phyloP scores from a whole-genome alignment of 1,140 invertebrate species.

The Artemia franciscana region DNA sequence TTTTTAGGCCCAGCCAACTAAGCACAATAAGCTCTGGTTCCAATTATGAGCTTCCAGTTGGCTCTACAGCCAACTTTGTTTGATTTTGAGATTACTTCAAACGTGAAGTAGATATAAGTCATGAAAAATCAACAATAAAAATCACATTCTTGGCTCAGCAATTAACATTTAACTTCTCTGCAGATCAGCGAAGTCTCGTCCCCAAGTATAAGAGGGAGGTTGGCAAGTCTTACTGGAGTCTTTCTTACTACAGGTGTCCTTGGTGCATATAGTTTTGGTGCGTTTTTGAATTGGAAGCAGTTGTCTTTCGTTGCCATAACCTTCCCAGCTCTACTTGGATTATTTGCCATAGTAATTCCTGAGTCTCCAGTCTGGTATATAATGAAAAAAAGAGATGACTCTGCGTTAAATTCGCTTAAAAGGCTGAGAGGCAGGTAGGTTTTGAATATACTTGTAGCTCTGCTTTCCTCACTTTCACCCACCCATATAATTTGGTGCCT shows the following conservation, averaged over 20 bases:
- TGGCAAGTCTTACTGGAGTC: not conserved
- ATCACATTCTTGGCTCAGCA: too few species aligned
- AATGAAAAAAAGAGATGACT: slow-evolving; percentile 30
- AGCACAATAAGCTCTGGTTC: too few species aligned
- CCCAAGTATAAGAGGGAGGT: not conserved
- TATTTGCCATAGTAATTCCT: slow-evolving; percentile 25
- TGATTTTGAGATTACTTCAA: too few species aligned
- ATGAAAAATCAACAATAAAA: too few species aligned
- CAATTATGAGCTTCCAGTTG: too few species aligned
- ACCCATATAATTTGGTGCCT: too few species aligned
- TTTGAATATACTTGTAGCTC: too few species aligned
- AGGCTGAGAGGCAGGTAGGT: slow-evolving; percentile 39
- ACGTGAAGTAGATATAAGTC: too few species aligned
- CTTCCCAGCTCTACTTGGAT: slow-evolving; percentile 33
- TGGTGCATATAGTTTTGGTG: slow-evolving; percentile 44
- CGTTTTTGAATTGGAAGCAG: slow-evolving; percentile 35
- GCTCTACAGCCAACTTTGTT: too few species aligned
- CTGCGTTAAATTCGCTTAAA: slow-evolving; percentile 41
- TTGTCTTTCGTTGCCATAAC: slow-evolving; percentile 35
- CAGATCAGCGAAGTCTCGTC: slow-evolving; percentile 1
- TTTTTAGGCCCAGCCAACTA: too few species aligned
- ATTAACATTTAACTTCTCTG: too few species aligned
- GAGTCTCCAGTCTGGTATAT: slow-evolving; percentile 31
- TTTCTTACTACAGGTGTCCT: slow-evolving; percentile 32
- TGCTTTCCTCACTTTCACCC: too few species aligned